A percentile compares a stretch with the other conserved stretches of the same genome.
These are phyloP conservation scores for Drosophila rhopaloa DNA, from an alignment of 1,140 invertebrate genomes.

Conservation along the genomic window DNA sequence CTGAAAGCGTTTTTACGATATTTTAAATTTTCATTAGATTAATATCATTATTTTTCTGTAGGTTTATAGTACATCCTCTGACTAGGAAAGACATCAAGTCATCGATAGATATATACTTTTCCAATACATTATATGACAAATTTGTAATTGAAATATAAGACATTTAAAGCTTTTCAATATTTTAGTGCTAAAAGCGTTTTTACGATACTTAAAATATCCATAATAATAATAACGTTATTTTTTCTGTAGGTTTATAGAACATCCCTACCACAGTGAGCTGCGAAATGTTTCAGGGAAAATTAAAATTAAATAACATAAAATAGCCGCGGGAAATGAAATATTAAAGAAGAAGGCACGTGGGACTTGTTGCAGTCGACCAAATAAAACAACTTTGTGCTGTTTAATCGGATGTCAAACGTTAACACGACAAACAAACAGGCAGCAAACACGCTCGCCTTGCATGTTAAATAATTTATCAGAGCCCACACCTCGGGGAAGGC, in stretches of 20 bases:
- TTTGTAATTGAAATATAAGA: too few species aligned
- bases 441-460: conserved; percentile 10
- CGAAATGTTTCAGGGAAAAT: conserved; percentile 11
- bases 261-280: not conserved
- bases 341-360: conserved; percentile 4
- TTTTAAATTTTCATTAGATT: not conserved
- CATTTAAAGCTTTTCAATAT: not conserved
- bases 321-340: conserved; percentile 37
- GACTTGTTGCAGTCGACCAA: conserved; percentile 28
- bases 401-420: conserved; percentile 37
- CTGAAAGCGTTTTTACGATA: too few species aligned
- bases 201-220: not conserved
- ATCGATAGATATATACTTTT: not conserved
- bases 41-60: not conserved
- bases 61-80: not conserved
- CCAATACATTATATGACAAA: too few species aligned
- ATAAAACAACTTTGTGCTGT: conserved; percentile 21
- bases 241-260: not conserved
- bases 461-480: conserved; percentile 27
- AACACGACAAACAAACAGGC: conserved; percentile 33
- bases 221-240: not conserved
- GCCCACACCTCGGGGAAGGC: not conserved
- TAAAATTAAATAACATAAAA: conserved; percentile 45
- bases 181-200: too few species aligned
- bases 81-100: not conserved